Conservation (phyloP, 2,888 invertebrate species). For the Teleiodes luculella region DNA sequence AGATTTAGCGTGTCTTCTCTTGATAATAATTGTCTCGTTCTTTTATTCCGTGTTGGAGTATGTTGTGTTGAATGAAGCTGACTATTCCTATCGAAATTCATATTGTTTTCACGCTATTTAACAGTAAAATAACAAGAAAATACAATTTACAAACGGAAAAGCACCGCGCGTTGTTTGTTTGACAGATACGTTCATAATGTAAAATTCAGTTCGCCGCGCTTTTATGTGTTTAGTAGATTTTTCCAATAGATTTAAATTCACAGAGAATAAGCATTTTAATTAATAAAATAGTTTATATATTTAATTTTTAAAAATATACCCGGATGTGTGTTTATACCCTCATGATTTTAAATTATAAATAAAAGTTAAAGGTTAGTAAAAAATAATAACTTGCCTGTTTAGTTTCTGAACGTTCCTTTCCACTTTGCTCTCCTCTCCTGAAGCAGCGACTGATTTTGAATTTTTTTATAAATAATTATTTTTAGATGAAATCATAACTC, state of each 20-base stretch:
- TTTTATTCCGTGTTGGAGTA: conserved; percentile 58
- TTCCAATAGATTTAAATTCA: too few species aligned
- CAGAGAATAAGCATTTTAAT: too few species aligned
- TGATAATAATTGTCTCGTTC: conserved; percentile 50
- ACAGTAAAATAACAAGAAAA: not conserved
- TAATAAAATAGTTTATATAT: not conserved
- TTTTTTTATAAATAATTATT: not conserved
- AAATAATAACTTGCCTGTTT: not conserved
- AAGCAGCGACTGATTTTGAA: conserved; percentile 5
- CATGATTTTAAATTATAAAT: too few species aligned
- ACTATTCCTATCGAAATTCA: conserved; percentile 53
- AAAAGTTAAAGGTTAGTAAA: not conserved
- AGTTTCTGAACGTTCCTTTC: conserved; percentile 6
- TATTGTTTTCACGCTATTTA: conserved; percentile 27
- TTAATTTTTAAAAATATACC: not conserved
- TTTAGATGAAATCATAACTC: not conserved
- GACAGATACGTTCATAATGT: not conserved
- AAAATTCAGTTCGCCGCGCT: too few species aligned
- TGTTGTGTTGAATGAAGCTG: conserved; percentile 57
- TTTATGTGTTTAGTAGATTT: too few species aligned
- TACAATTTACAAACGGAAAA: conserved; percentile 7
- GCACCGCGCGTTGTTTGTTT: not conserved
- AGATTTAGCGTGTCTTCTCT: conserved; percentile 67
- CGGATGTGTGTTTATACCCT: not conserved
- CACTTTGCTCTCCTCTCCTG: conserved; percentile 5